Evolutionary conservation across 2,888 invertebrate species (phyloP), one percentile per base, ranked within the genome.

Genomic region (Piscicola geometra): DNA sequence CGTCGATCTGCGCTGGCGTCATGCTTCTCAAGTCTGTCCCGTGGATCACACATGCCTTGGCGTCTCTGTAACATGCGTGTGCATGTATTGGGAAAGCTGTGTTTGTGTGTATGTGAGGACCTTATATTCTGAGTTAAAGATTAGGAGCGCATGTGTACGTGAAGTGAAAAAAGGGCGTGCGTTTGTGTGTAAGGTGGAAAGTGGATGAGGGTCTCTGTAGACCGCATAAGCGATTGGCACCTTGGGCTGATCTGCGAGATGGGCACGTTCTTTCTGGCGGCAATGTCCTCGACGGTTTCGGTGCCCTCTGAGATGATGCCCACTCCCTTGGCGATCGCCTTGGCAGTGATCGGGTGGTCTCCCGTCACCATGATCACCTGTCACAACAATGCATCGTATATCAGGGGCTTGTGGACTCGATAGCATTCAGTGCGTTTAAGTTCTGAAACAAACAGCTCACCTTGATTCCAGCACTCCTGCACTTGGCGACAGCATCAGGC

Each of bases 401-500:
- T 41, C 15, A 41, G 15, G 15, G 15, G 41, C 5, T n/a, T 41
- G 15, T 41, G 41, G 41, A 41, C 41, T 5, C 41, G 15, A 9
- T 9, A 41, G 9, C 15, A 41, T 5, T 41, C 15, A 41, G 9
- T 41, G n/a, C n/a, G 15, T 41, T 41, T 41, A 9, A 5, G 41
- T 41, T 9, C 41, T 41, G 15, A 41, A 41, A 9, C 9, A 9
- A 15, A 41, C 5, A 41, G 15, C 9, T 41, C 41, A 85, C 85
- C 89, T 94, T 94, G 85, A 95, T 97, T 87, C 97, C 97, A 84
- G 97, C 97, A 81, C 93, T 93, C 82, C 96, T 90, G 88, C 97
- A 97, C 87, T 95, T 96, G 83, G 93, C 93, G 3, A 97, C 96
- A 96, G 97, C 97, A 86, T 96, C 95, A 25, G 96, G 96, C 79